Conservation (phyloP, 1,140 invertebrate genomes). For the Drosophila lacertosa region DNA sequence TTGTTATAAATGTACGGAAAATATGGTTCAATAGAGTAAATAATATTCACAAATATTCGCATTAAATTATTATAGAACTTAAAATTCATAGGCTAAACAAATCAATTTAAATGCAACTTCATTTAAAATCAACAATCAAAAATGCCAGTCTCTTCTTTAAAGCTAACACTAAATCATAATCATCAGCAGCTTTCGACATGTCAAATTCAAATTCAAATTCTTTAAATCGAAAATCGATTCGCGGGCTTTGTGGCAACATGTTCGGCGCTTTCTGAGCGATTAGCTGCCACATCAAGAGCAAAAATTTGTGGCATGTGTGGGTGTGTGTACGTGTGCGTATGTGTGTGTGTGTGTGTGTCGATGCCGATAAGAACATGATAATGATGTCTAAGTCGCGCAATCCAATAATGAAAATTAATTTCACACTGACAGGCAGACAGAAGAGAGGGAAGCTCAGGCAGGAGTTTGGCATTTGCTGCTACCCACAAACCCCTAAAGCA, state of each 20-base stretch:
- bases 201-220: conserved; percentile 28
- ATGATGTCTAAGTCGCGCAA: conserved; percentile 77
- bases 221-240: conserved; percentile 54
- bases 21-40: too few relatives aligned
- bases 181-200: conserved; percentile 13
- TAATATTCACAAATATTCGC: too few relatives aligned
- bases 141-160: background rate
- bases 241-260: conserved; percentile 44
- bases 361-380: conserved; percentile 73
- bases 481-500: conserved; percentile 25
- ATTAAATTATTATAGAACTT: background rate
- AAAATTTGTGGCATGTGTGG: conserved; percentile 32
- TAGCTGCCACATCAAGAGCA: conserved; percentile 55
- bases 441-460: background rate
- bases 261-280: conserved; percentile 62
- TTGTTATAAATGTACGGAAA: too few relatives aligned
- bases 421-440: conserved; percentile 32
- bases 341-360: conserved; percentile 26
- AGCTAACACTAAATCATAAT: conserved; percentile 13
- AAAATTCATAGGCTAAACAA: background rate
- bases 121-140: background rate
- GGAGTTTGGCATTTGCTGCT: background rate
- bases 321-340: conserved; percentile 18
- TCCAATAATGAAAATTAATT: conserved; percentile 82
- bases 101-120: background rate